Evolutionary conservation across 1,140 invertebrate genomes (phyloP).

Genomic region (Andrena cerasifolii): DNA sequence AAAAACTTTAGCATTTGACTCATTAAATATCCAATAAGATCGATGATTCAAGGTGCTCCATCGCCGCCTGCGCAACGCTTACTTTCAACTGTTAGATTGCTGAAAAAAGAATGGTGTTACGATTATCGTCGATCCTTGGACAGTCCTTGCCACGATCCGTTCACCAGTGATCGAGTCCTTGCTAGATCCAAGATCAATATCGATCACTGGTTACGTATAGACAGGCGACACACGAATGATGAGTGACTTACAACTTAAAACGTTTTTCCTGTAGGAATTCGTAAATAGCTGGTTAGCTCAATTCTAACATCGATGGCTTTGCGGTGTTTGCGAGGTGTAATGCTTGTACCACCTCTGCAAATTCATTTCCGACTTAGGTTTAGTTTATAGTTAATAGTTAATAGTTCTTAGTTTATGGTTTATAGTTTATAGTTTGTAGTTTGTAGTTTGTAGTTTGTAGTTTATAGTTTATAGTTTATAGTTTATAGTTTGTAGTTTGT

Average conservation of each 20-base stretch:
- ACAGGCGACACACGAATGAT: background rate
- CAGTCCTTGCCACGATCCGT: constrained; percentile 1
- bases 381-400: too few relatives aligned
- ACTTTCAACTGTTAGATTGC: background rate
- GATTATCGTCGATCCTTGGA: constrained; percentile 12
- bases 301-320: background rate
- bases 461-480: too few relatives aligned
- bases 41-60: too few relatives aligned
- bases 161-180: constrained; percentile 22
- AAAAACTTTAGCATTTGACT: too few relatives aligned
- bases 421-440: too few relatives aligned
- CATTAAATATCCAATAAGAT: too few relatives aligned
- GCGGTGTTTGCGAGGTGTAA: background rate
- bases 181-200: constrained; percentile 11
- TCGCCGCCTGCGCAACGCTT: background rate
- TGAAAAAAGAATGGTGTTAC: background rate
- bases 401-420: too few relatives aligned
- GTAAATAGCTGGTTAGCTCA: background rate
- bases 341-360: too few relatives aligned
- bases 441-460: too few relatives aligned
- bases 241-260: background rate
- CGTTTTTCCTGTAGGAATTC: background rate
- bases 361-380: too few relatives aligned
- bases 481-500: too few relatives aligned
- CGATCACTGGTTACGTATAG: background rate